Evolutionary conservation across 2,888 invertebrate genomes (phyloP), one percentile per base, ranked within the genome.

Genomic region (Druceiella hillmani): DNA sequence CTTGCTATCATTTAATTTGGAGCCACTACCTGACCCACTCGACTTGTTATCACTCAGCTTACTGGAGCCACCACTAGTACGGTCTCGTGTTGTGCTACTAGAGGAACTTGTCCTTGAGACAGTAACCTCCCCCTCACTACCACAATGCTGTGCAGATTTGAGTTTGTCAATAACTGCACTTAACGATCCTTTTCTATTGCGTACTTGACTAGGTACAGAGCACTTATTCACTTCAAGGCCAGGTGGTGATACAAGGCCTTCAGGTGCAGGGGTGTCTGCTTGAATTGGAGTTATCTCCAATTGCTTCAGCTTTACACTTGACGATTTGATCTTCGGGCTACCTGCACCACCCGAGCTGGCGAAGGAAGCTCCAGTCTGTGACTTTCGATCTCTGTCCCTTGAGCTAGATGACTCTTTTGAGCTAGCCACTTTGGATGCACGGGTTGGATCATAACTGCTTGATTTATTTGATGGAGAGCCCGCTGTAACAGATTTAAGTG

Each of bases 161-260:
- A 92, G 61, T 58, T 91, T 91, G 55, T 91, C 89, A 51, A 92
- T 88, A 9, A 92, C 87, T 11, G 89, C 87, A 45, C 82, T 84
- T n/a, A 89, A 66, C 1, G 82, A 83, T 33, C 83, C 80, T 55
- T 86, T 85, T 30, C 83, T 68, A 50, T 83, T 84, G 6, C 80
- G 68, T 32, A 76, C 76, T 52, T 78, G 78, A 50, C 74, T 71
- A 10, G 74, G 66, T n/a, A 75, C 72, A 25, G 75, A 70, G 0
- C 76, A 72, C 51, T 79, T 80, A 30, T 76, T 76, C 1, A 76
- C 54, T 56, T 81, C 81, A 3, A 75, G 58, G 38, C 74, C 75
- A 3, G 71, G 69, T 4, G 72, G 72, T 2, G 71, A 68, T 48
- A 71, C 64, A 28, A 68, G 53, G 2, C 71, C 67, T 40, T 70